Evolutionary conservation across 2,888 invertebrate genomes (phyloP).

Genomic region (Nesidiocoris tenuis): DNA sequence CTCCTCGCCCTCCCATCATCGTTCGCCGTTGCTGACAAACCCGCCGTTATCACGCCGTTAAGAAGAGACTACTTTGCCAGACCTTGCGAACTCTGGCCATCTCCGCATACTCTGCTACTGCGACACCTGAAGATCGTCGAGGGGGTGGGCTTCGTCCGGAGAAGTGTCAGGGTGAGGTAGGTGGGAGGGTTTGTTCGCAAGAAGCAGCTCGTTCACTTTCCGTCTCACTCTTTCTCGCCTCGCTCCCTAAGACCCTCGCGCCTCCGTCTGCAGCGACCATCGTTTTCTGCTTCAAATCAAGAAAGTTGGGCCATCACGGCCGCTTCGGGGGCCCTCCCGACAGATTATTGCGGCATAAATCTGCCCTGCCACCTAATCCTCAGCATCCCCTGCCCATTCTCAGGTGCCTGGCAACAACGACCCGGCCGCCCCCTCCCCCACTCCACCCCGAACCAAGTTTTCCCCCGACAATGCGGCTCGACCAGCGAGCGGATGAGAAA

Average conservation of each 20-base stretch:
- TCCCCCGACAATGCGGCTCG: neutral
- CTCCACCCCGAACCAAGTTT: neutral
- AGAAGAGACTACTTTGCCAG: neutral
- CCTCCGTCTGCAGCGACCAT: neutral
- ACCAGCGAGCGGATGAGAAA: neutral
- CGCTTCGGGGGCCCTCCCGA: slow-evolving; percentile 8
- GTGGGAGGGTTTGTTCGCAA: slow-evolving; percentile 2
- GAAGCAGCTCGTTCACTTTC: neutral
- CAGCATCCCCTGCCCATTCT: neutral
- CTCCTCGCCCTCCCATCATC: no score
- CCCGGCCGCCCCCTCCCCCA: neutral
- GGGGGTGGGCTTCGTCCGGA: neutral
- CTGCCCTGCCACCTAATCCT: neutral
- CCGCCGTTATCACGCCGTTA: neutral
- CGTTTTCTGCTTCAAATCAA: slow-evolving; percentile 33
- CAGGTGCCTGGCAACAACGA: neutral
- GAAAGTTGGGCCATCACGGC: slow-evolving; percentile 41
- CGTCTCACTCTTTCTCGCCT: neutral
- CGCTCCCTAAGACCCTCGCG: neutral
- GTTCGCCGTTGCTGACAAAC: no score
- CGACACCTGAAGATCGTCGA: neutral
- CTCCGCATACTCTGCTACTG: neutral
- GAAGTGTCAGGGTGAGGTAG: no score
- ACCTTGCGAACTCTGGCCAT: neutral
- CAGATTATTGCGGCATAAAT: slow-evolving; percentile 43